Percentiles rank a stretch among this genome's conserved stretches.
Conservation (phyloP, 2,113 vertebrate species). For the Coptodon bakossiorum region DNA sequence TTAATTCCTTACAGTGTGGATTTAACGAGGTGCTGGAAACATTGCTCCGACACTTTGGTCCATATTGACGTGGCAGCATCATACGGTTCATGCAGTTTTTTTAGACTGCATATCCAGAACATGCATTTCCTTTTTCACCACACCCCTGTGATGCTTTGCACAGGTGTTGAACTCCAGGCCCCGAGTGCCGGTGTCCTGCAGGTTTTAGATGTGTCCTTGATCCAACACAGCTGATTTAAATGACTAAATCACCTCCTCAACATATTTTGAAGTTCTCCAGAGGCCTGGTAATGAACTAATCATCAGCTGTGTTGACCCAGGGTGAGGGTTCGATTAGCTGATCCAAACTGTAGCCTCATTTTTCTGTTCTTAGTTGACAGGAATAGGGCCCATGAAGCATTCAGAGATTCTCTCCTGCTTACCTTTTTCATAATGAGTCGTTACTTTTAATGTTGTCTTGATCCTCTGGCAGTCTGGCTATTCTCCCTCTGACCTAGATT, state of each 20-base stretch:
- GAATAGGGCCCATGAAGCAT: accelerated
- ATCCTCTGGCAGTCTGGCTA: background rate
- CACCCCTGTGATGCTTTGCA: background rate
- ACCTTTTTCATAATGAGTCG: background rate
- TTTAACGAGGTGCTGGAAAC: background rate
- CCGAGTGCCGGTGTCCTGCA: background rate
- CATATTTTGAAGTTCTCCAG: background rate
- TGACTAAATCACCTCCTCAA: background rate
- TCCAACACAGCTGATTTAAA: background rate
- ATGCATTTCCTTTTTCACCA: background rate
- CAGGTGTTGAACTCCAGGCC: background rate
- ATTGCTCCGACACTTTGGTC: background rate
- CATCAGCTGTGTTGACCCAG: background rate
- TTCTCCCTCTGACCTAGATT: background rate
- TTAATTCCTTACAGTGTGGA: background rate
- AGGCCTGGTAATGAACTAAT: background rate
- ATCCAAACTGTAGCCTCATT: background rate
- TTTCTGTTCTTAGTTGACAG: background rate
- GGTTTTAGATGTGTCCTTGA: background rate
- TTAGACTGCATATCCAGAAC: background rate
- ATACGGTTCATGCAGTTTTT: background rate
- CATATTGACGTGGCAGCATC: background rate
- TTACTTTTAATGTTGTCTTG: background rate
- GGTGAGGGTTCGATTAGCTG: background rate
- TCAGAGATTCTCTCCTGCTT: background rate